Conservation (phyloP, 2,113 vertebrate species). For the Apistogramma diplotaenia region DNA sequence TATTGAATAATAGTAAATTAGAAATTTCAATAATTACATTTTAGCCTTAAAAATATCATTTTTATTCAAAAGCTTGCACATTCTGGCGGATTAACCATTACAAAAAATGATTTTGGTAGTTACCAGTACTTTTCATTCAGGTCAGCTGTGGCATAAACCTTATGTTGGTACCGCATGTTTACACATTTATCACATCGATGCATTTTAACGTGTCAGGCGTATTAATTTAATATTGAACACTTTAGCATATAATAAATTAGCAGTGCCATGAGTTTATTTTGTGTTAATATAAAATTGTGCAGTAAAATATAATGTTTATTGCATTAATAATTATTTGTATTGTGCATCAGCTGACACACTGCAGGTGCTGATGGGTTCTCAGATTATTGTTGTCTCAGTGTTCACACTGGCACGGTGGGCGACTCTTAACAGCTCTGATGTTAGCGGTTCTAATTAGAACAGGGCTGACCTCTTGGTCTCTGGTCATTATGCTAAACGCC, state of each 20-base stretch:
- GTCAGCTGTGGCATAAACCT: too few species aligned
- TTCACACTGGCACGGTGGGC: background rate
- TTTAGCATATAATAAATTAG: background rate
- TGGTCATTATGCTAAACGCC: slow-evolving; percentile 43
- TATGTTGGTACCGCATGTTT: too few species aligned
- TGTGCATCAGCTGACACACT: background rate
- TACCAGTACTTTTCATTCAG: too few species aligned
- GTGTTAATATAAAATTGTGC: background rate
- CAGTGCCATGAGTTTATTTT: background rate
- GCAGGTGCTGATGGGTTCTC: background rate
- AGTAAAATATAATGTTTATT: background rate
- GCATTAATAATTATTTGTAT: background rate
- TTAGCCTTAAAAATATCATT: too few species aligned
- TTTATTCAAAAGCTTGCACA: too few species aligned
- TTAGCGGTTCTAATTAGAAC: slow-evolving; percentile 51
- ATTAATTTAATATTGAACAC: fast-evolving
- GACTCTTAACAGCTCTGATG: slow-evolving; percentile 20
- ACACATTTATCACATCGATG: too few species aligned
- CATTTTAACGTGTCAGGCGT: background rate
- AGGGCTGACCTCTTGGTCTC: slow-evolving; percentile 13
- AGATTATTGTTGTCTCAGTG: background rate
- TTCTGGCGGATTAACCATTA: too few species aligned
- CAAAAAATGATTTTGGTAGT: too few species aligned
- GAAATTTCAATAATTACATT: too few species aligned
- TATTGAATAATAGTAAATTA: too few species aligned